Conservation (phyloP, 2,888 invertebrate genomes). For the Drosophila percnosoma region DNA sequence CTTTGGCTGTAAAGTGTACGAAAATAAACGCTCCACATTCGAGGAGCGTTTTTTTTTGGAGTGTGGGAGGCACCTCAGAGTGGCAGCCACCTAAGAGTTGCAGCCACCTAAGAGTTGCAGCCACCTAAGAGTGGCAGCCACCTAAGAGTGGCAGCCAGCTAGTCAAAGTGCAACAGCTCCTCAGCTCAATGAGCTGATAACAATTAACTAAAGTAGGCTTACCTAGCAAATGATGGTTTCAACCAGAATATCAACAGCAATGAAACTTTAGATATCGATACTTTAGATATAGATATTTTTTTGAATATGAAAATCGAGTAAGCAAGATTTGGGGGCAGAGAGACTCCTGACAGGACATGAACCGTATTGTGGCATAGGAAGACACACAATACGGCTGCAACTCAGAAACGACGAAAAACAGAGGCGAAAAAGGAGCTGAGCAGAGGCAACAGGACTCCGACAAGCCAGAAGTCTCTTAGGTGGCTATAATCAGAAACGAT, state of each 20-base stretch:
- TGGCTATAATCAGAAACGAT: too few species aligned
- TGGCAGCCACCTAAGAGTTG: too few species aligned
- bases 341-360: too few species aligned
- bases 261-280: neutral
- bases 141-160: neutral
- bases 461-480: too few species aligned
- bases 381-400: too few species aligned
- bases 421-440: too few species aligned
- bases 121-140: too few species aligned
- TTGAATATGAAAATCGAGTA: neutral
- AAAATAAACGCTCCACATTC: slow-evolving; percentile 20
- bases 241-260: neutral
- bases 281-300: neutral
- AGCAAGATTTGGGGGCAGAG: too few species aligned
- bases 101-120: neutral
- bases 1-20: slow-evolving; percentile 30
- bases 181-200: slow-evolving; percentile 33
- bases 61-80: too few species aligned
- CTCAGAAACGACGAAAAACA: too few species aligned
- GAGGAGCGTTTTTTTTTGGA: neutral
- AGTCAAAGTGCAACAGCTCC: slow-evolving; percentile 40
- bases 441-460: too few species aligned
- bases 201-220: neutral
- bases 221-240: neutral
- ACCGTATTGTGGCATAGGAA: too few species aligned